Evolutionary conservation across 2,113 vertebrate species (phyloP), one percentile per base, ranked within the genome.

Genomic region (Brienomyrus longianalis): DNA sequence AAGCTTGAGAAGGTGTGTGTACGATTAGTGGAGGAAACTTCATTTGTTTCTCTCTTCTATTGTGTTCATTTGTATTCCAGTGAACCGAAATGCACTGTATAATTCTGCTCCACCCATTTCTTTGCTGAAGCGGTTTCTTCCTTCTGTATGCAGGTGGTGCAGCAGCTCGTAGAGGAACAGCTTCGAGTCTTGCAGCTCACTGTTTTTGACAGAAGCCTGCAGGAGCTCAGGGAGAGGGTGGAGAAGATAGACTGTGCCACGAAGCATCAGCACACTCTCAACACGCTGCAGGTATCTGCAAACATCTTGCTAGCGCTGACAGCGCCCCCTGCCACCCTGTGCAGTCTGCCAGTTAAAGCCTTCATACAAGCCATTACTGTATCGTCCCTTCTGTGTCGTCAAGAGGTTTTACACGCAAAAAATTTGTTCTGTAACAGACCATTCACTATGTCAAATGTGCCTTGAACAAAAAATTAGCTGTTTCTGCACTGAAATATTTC

Each of bases 1-100:
- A 98, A 98, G 93, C 94, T 99, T 62, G 96, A 98, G 94, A 97
- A 98, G 97, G 98, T 87, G 23, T 15, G 59, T 52, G 19, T 35
- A 66, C 23, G 35, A 83, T 50, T 48, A 7, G 19, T 47, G 13
- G 45, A 85, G 48, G 45, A 51, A 13, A 31, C 83, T 15, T 48
- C n/a, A 31, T 15, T 27, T 10, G 5, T 31, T 83, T 86, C 4
- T 1, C 3, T n/a, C 80, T 1, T 89, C 70, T 2, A 35, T 3
- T 35, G n/a, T 54, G 70, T 90, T 21, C 93, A n/a, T 31, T 45
- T 23, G 56, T 17, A 50, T 85, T 7, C 54, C 62, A 70, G 27
- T 31, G 62, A 70, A 10, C 62, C 1, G 27, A 70, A 70, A 70
- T 70, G 5, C 10, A 27, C 54, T 1, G 10, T 51, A 87, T 54